phyloP scores from a whole-genome alignment of 2,797 vertebrate species.

The Rhinatrema bivittatum region DNA sequence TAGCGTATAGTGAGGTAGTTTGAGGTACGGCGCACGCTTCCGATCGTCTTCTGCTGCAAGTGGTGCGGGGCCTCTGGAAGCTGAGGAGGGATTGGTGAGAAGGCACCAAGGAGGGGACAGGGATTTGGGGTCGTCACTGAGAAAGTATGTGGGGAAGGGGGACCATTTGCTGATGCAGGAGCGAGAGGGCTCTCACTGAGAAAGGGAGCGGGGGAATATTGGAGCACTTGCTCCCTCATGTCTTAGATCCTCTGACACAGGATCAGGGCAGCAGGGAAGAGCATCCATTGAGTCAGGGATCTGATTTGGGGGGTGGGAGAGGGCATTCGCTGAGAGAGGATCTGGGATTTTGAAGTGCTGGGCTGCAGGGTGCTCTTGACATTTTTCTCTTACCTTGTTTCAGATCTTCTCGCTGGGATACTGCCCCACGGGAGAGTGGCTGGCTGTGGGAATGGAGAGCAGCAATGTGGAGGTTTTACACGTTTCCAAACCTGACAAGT shows the following conservation, averaged over 20 bases:
- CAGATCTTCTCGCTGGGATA: constrained; percentile 57
- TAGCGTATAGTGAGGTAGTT: no score
- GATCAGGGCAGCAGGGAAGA: fast-evolving
- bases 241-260: fast-evolving
- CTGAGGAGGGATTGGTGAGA: no score
- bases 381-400: fast-evolving
- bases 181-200: no score
- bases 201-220: neutral
- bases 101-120: no score
- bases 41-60: no score
- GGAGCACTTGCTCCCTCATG: no score
- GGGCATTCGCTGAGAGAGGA: neutral
- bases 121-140: no score
- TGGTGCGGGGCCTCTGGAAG: no score
- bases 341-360: no score
- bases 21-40: no score
- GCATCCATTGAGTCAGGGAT: no score
- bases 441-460: constrained; percentile 59
- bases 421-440: constrained; percentile 48
- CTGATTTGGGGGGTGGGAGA: neutral
- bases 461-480: constrained; percentile 69
- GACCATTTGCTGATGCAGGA: fast-evolving
- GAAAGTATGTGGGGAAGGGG: fast-evolving
- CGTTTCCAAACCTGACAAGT: constrained; percentile 57
- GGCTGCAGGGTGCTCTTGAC: neutral